Base-by-base conservation (phyloP, 2,797 vertebrate genomes). In the Scleropages formosus region DNA sequence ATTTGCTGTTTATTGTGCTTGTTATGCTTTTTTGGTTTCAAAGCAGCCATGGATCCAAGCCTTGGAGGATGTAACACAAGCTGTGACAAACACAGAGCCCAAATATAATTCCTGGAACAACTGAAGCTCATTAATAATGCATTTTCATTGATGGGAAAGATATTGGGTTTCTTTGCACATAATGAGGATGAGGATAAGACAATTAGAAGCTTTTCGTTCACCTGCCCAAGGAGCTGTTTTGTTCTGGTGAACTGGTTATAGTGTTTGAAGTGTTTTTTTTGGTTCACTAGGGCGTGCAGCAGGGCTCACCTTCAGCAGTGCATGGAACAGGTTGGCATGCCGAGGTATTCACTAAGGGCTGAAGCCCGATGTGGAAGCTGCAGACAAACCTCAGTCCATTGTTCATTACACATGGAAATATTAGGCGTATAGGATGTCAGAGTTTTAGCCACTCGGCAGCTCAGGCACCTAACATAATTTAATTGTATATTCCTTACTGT, bases 101-200 rank as follows among this genome's bases (percentile, higher is more conserved):
- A 53, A 69, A 59, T 10, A 16, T 24, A 72, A 63, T 74, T 31
- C 8, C 18, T 0, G 12, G 60, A 59, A 26, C 62, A 72, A 74
- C 27, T 72, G 74, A 72, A 31, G 47, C 10, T 63, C 11, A 72
- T 73, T 59, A 22, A 75, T 73, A 75, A 22, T 44, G 47, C 24
- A 58, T 65, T 65, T 46, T 44, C 78, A 63, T 75, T 53, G 51
- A 53, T 24, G 27, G 22, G 59, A 61, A 26, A 76, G 72, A 65
- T 31, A 68, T 59, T 73, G 27, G n/a, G 26, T 58, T 22, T 76
- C 65, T 73, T 73, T 62, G 11, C 49, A 78, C 73, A 78, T 64
- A 39, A 6, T 39, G 31, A 39, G 3, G 62, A 74, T 78, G 71
- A 71, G 72, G 60, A 63, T 47, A 26, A 58, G 61, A 47, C 71